Base-by-base conservation (phyloP, 2,797 vertebrate genomes). In the Dendrocincla fuliginosa region DNA sequence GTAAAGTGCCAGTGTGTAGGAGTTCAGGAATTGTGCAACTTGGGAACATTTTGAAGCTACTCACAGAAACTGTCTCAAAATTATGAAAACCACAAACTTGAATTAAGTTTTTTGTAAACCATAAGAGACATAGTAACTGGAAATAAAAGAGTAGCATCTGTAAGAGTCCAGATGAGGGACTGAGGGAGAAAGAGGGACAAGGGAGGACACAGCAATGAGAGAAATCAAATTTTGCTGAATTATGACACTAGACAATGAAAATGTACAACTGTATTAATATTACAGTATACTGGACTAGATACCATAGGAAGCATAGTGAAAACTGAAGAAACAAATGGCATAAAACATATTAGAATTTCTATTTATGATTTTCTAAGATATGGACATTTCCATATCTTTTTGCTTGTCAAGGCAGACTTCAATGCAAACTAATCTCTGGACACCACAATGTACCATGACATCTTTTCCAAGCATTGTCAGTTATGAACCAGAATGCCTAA, bases 401-500 rank as follows among this genome's bases (percentile, higher is more conserved):
- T 71, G 22, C 41, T 71, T 74, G 30, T 52, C 30, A 68, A 74
- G 25, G 13, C 46, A 77, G 52, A 39, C 11, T 74, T 16, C 2
- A 73, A 81, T 41, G 15, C 35, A 92, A 92, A 28, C 35, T 60
- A 17, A 39, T 35, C 63, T 27, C 52, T 53, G 33, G 44, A 83
- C n/a, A 73, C 27, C 87, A 49, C 0, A 0, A 49, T 6, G 19
- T 24, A 74, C 69, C 52, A 35, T 6, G 33, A 74, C 32, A 67
- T 35, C 27, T 64, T 65, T n/a, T 81, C 50, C 73, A 49, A 14
- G 39, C 24, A 59, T 68, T 32, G 64, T n/a, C 44, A 39, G 13
- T 63, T 60, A 83, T 11, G 18, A 77, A 77, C 20, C 35, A 39
- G 33, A 82, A 80, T 0, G 0, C 9, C 65, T 53, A 16, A 86